phyloP scores from a whole-genome alignment of 92 coral and sea anemone species.

The Porites divaricata region DNA sequence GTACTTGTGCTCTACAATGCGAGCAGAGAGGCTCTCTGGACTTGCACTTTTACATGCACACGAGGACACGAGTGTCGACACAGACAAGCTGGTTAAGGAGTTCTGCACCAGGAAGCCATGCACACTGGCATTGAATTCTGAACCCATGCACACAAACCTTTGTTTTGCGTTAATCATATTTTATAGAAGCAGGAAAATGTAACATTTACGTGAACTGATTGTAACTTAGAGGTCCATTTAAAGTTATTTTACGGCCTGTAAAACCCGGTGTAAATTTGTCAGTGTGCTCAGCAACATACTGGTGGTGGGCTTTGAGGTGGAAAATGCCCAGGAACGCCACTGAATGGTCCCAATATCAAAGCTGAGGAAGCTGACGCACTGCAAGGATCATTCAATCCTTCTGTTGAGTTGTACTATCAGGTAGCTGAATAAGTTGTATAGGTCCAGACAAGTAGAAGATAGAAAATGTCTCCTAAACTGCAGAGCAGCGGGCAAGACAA shows the following conservation, averaged over 20 bases:
- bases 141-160: background rate
- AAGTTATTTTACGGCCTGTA: background rate
- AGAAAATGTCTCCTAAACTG: slow-evolving; percentile 36
- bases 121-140: too few relatives aligned
- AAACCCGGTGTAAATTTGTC: too few relatives aligned
- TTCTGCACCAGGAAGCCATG: too few relatives aligned
- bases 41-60: background rate
- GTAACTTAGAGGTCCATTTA: background rate
- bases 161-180: background rate
- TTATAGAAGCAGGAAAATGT: background rate
- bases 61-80: background rate
- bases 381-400: slow-evolving; percentile 21
- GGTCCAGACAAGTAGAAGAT: slow-evolving; percentile 44
- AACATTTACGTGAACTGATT: too few relatives aligned
- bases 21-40: background rate
- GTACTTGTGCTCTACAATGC: background rate
- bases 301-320: too few relatives aligned
- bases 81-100: background rate
- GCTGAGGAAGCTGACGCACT: slow-evolving; percentile 49
- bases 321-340: too few relatives aligned
- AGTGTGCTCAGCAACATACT: too few relatives aligned
- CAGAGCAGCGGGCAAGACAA: slow-evolving; percentile 51
- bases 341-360: slow-evolving; percentile 23
- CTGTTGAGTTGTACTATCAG: slow-evolving; percentile 48
- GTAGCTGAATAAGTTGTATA: slow-evolving; percentile 33